Evolutionary conservation across 2,113 vertebrate species (phyloP).

Genomic region (Pithys albifrons): DNA sequence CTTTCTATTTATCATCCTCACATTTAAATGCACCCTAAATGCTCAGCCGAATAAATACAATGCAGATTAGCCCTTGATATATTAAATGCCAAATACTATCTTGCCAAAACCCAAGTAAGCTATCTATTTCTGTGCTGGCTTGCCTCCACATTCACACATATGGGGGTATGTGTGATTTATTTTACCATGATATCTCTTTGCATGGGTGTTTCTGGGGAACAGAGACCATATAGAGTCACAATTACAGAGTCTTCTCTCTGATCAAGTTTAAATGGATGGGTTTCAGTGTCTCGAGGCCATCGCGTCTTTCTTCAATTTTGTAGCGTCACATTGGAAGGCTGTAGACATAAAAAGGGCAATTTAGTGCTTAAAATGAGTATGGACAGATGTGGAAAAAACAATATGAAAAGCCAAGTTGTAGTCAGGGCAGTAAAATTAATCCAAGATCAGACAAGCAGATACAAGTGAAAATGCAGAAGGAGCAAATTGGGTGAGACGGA

Average conservation of each 20-base stretch:
- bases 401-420: not conserved
- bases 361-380: not conserved
- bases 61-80: conserved; percentile 14
- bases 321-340: not conserved
- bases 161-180: conserved; percentile 8
- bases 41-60: conserved; percentile 34
- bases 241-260: not conserved
- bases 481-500: not conserved
- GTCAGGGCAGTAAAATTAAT: not conserved
- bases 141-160: not conserved
- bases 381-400: not conserved
- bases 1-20: not conserved
- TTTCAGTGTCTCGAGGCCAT: not conserved
- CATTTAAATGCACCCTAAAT: conserved; percentile 11
- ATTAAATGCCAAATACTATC: conserved; percentile 11
- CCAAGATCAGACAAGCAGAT: not conserved
- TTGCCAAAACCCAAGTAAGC: conserved; percentile 10
- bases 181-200: conserved; percentile 10
- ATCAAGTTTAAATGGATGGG: conserved; percentile 9
- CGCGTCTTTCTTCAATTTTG: not conserved
- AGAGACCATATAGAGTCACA: conserved; percentile 19
- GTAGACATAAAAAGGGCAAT: not conserved
- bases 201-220: conserved; percentile 4
- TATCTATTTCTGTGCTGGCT: conserved; percentile 14
- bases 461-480: not conserved